Conservation (phyloP, 2,888 invertebrate genomes). For the Zelleria hepariella region DNA sequence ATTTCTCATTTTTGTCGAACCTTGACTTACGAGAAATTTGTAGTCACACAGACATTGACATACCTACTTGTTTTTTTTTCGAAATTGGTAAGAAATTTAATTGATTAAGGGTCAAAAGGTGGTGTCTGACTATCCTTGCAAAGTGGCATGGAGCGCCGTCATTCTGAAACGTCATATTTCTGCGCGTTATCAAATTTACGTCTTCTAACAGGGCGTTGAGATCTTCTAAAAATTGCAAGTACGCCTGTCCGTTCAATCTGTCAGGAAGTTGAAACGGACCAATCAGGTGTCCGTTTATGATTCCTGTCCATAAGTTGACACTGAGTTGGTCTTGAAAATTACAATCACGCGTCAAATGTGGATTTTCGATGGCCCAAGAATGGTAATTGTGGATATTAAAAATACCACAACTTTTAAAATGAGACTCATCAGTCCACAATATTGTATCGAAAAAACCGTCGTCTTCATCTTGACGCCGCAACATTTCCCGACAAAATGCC, state of each 20-base stretch:
- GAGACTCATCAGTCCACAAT: slow-evolving; percentile 9
- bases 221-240: slow-evolving; percentile 13
- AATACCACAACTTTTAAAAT: slow-evolving; percentile 8
- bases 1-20: no score
- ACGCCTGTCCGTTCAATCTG: slow-evolving; percentile 11
- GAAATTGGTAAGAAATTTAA: no score
- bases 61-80: no score
- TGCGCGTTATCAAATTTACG: no score
- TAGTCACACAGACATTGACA: no score
- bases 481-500: slow-evolving; percentile 12
- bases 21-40: no score
- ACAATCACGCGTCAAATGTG: slow-evolving; percentile 13
- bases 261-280: slow-evolving; percentile 16
- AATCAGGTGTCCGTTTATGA: slow-evolving; percentile 17
- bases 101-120: no score
- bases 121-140: no score
- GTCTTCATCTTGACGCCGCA: slow-evolving; percentile 7
- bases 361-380: background rate
- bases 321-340: slow-evolving; percentile 19
- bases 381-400: slow-evolving; percentile 8
- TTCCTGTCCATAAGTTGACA: slow-evolving; percentile 19
- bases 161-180: no score
- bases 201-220: no score
- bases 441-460: slow-evolving; percentile 2
- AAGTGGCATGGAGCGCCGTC: no score